Conservation (phyloP, 2,888 invertebrate genomes). For the Nomada goodeniana region DNA sequence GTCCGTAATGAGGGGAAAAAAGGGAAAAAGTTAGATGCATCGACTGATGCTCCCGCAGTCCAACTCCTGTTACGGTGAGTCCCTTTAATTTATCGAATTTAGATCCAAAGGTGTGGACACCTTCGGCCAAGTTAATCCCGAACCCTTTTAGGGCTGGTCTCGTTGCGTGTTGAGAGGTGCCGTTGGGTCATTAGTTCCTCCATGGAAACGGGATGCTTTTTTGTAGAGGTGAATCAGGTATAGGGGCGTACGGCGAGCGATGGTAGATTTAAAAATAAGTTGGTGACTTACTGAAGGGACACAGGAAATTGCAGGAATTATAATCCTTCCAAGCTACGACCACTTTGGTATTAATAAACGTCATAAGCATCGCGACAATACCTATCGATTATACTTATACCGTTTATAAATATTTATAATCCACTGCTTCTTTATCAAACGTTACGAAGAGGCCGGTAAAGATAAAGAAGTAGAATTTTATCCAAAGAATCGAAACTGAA, state of each 20-base stretch:
- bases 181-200: not conserved
- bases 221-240: not conserved
- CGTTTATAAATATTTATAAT: no score
- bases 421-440: no score
- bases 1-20: conserved; percentile 48
- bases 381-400: no score
- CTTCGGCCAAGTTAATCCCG: conserved; percentile 1
- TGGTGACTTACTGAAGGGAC: no score
- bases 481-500: no score
- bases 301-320: no score
- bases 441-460: no score
- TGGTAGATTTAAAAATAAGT: no score
- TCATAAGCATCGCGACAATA: no score
- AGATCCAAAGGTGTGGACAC: conserved; percentile 13
- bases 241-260: not conserved
- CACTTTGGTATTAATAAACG: no score
- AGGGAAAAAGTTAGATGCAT: conserved; percentile 20
- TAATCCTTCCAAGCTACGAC: no score
- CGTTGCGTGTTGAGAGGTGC: not conserved
- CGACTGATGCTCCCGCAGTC: conserved; percentile 23
- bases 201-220: conserved; percentile 7
- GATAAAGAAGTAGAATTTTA: no score
- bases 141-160: not conserved
- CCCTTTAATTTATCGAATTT: conserved; percentile 47
- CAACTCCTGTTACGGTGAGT: not conserved